Evolutionary conservation across 2,113 vertebrate genomes (phyloP).

Genomic region (Anas platyrhynchos): DNA sequence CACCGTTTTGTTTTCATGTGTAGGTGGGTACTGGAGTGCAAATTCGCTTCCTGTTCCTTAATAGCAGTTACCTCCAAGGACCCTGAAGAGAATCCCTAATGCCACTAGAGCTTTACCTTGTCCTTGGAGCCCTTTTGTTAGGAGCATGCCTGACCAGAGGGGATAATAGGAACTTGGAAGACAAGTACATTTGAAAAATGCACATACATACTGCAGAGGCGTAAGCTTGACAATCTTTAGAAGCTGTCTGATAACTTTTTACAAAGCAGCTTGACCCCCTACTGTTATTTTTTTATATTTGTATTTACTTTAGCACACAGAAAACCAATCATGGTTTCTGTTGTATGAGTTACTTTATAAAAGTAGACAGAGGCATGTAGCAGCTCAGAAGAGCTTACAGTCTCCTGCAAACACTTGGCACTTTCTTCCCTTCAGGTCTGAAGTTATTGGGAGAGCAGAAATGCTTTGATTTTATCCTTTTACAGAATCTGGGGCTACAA

Average conservation of each 20-base stretch:
- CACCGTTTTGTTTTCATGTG: background rate
- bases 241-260: constrained; percentile 47
- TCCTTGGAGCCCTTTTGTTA: background rate
- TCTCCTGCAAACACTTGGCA: background rate
- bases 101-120: background rate
- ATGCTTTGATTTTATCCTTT: background rate
- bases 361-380: background rate
- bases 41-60: background rate
- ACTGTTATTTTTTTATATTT: constrained; percentile 48
- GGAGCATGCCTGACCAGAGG: background rate
- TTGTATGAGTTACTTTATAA: constrained; percentile 9
- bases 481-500: background rate
- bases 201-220: background rate
- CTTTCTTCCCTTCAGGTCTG: constrained; percentile 11
- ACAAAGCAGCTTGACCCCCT: constrained; percentile 21
- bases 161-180: constrained; percentile 17
- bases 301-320: constrained; percentile 22
- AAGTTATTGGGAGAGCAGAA: background rate
- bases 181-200: constrained; percentile 4
- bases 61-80: background rate
- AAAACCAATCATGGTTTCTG: constrained; percentile 16
- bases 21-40: background rate
- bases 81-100: background rate
- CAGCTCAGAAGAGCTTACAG: constrained; percentile 1
- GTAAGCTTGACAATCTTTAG: constrained; percentile 11